phyloP scores from a whole-genome alignment of 1,140 invertebrate genomes.

The Bactericera cockerelli region DNA sequence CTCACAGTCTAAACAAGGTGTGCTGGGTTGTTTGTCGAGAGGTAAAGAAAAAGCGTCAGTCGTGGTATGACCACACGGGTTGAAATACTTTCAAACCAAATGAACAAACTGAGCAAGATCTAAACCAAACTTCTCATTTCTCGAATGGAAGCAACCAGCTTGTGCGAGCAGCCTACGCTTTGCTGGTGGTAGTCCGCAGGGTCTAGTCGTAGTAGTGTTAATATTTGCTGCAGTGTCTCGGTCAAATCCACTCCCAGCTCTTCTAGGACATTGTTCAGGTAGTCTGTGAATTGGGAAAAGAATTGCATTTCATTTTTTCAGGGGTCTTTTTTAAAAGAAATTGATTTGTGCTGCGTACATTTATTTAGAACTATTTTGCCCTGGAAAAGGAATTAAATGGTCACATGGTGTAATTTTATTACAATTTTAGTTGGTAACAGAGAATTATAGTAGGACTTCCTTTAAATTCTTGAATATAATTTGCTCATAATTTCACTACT shows the following conservation, averaged over 20 bases:
- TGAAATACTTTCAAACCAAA: too few relatives aligned
- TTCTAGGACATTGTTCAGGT: constrained; percentile 68
- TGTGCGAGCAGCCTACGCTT: constrained; percentile 44
- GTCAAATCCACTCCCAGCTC: constrained; percentile 60
- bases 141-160: constrained; percentile 52
- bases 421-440: too few relatives aligned
- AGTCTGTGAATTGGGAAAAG: constrained; percentile 52
- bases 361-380: constrained; percentile 5
- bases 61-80: too few relatives aligned
- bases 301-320: too few relatives aligned
- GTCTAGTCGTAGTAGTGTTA: constrained; percentile 44
- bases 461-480: too few relatives aligned
- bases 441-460: too few relatives aligned
- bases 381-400: neutral
- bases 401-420: too few relatives aligned
- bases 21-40: too few relatives aligned
- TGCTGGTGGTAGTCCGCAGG: constrained; percentile 49
- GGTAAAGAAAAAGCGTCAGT: too few relatives aligned
- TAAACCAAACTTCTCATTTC: constrained; percentile 50
- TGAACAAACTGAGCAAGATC: too few relatives aligned
- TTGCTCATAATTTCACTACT: too few relatives aligned
- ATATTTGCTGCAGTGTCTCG: constrained; percentile 51
- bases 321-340: constrained; percentile 1
- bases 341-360: constrained; percentile 1
- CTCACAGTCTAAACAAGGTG: too few relatives aligned